Conservation (phyloP, 2,113 vertebrate genomes). For the Mobula birostris region DNA sequence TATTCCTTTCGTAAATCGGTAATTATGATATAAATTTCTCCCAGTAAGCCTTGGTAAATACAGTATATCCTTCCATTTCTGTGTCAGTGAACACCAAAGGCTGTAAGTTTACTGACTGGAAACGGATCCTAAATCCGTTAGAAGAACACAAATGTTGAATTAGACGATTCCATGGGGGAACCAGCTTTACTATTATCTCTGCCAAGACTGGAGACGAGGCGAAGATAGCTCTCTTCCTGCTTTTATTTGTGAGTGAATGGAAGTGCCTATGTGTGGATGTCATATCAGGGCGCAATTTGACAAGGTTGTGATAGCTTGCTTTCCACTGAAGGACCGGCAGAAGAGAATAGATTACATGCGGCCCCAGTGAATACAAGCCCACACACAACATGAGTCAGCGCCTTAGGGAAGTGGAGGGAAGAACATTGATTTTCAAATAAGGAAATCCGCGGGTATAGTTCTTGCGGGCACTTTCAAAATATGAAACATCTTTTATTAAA, state of each 20-base stretch:
- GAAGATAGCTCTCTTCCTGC: neutral
- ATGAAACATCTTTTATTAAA: neutral
- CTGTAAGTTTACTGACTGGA: neutral
- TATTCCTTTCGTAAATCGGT: neutral
- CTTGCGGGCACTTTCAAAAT: neutral
- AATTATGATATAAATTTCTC: neutral
- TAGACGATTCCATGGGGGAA: neutral
- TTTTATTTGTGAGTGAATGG: neutral
- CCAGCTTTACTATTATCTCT: neutral
- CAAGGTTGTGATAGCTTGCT: neutral
- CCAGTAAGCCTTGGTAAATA: neutral
- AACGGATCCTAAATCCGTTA: neutral
- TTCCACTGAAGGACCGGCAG: neutral
- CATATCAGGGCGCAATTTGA: neutral
- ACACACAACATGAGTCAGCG: neutral
- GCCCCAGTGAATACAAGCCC: neutral
- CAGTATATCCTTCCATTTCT: neutral
- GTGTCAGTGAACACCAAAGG: neutral
- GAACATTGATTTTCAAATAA: neutral
- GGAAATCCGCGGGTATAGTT: neutral
- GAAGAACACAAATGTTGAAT: neutral
- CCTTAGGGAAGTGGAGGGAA: neutral
- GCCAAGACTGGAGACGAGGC: neutral
- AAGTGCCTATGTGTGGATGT: neutral
- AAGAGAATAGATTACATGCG: neutral